These are phyloP conservation scores for Octomys mimax DNA, from an alignment of 2,797 vertebrate genomes.

Conservation along the genomic window DNA sequence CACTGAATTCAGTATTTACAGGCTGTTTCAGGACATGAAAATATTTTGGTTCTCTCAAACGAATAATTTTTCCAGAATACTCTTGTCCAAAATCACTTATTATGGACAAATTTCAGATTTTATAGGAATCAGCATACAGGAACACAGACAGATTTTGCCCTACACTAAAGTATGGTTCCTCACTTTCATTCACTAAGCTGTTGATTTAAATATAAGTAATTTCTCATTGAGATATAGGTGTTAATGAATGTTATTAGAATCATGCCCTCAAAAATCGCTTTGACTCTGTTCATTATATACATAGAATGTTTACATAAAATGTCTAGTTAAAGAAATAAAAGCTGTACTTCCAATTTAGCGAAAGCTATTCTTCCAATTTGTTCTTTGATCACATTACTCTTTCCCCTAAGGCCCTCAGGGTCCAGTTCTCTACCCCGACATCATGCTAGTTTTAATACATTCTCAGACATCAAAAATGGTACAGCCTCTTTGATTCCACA, in stretches of 20 bases:
- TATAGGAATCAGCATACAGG: not conserved
- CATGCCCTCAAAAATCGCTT: constrained; percentile 35
- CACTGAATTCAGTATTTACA: constrained; percentile 79
- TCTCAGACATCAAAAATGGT: not conserved
- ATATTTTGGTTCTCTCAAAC: constrained; percentile 76
- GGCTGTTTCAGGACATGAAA: constrained; percentile 74
- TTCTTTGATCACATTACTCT: constrained; percentile 2
- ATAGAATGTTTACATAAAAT: constrained; percentile 28
- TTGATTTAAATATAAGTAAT: constrained; percentile 34
- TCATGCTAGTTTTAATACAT: not conserved
- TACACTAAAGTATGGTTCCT: not conserved
- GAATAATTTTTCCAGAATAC: constrained; percentile 72
- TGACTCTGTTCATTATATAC: not conserved
- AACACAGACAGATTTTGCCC: not conserved
- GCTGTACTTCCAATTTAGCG: not conserved
- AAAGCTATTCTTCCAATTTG: not conserved
- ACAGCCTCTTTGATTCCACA: not conserved
- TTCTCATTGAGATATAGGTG: not conserved
- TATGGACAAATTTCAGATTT: constrained; percentile 65
- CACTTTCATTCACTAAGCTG: constrained; percentile 44
- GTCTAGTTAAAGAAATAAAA: constrained; percentile 35
- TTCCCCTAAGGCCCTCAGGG: not conserved
- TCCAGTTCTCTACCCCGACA: not conserved
- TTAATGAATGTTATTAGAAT: constrained; percentile 37
- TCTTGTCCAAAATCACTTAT: constrained; percentile 59